Evolutionary conservation across 1,140 invertebrate genomes (phyloP).

Genomic region (Ditylenchus dipsaci): DNA sequence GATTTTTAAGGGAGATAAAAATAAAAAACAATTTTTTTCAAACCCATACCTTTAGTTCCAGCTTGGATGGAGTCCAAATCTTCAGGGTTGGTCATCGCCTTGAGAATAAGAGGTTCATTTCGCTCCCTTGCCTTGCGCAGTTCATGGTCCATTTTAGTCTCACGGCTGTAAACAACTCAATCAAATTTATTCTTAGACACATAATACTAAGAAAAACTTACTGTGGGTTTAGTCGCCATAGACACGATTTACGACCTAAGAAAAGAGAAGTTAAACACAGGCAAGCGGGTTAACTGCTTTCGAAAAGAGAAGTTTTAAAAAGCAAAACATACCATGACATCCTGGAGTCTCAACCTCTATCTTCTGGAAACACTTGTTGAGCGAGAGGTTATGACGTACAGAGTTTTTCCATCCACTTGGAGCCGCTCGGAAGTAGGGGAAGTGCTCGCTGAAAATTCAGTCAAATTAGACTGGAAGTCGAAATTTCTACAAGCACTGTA

Average conservation of each 20-base stretch:
- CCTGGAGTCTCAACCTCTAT: conserved; percentile 61
- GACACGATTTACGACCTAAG: conserved; percentile 16
- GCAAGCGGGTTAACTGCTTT: neutral
- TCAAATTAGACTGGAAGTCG: neutral
- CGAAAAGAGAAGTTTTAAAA: neutral
- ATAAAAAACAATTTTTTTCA: conserved; percentile 17
- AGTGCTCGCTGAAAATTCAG: conserved; percentile 57
- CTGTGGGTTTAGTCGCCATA: conserved; percentile 34
- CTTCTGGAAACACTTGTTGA: conserved; percentile 65
- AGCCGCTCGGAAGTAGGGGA: conserved; percentile 64
- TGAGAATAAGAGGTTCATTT: conserved; percentile 23
- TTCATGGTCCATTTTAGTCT: conserved; percentile 41
- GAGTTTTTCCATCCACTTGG: conserved; percentile 66
- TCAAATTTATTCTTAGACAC: neutral
- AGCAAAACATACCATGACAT: conserved; percentile 16
- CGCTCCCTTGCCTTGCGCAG: conserved; percentile 42
- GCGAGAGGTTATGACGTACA: conserved; percentile 64
- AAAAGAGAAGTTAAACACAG: too few species aligned
- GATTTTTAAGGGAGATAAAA: neutral
- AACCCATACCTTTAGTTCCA: conserved; percentile 31
- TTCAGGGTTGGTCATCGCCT: conserved; percentile 27
- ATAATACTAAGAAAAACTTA: conserved; percentile 11
- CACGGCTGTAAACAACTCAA: neutral
- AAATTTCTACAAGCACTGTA: too few species aligned
- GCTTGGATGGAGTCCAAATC: conserved; percentile 37